These are phyloP conservation scores for Anolis carolinensis DNA, from an alignment of 2,113 vertebrate genomes.

Conservation along the genomic window DNA sequence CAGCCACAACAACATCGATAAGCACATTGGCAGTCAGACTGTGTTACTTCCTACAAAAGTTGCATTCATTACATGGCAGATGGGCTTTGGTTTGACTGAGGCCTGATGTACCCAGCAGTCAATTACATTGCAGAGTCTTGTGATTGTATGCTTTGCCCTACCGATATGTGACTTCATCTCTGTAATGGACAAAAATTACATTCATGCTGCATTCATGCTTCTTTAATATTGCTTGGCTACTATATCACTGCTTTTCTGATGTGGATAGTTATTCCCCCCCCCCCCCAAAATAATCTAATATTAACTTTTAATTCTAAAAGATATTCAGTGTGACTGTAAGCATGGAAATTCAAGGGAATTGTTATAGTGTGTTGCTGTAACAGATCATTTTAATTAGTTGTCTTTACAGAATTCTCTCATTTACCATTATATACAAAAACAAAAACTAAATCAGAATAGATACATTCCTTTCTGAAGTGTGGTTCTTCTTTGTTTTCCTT, in stretches of 20 bases:
- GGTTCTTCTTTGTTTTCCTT: neutral
- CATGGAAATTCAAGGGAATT: conserved; percentile 61
- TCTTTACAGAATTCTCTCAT: conserved; percentile 39
- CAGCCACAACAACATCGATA: neutral
- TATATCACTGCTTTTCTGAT: too few relatives aligned
- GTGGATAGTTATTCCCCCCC: conserved; percentile 33
- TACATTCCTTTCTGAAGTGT: conserved; percentile 38
- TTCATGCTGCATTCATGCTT: too few relatives aligned
- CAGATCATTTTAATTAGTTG: conserved; percentile 67
- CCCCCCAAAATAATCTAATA: conserved; percentile 55
- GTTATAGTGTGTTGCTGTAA: conserved; percentile 67
- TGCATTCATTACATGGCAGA: neutral
- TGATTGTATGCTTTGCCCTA: neutral
- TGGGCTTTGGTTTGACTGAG: neutral
- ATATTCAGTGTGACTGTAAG: conserved; percentile 59
- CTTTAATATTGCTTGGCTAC: too few relatives aligned
- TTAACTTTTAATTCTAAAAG: conserved; percentile 70
- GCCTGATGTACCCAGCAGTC: neutral
- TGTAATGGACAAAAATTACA: too few relatives aligned
- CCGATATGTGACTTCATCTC: neutral
- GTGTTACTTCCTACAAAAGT: neutral
- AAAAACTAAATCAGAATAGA: neutral
- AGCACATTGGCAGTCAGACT: neutral
- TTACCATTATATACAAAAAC: conserved; percentile 37
- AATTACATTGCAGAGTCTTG: neutral